phyloP scores from a whole-genome alignment of 2,888 invertebrate species.

The Embidobia sp. region DNA sequence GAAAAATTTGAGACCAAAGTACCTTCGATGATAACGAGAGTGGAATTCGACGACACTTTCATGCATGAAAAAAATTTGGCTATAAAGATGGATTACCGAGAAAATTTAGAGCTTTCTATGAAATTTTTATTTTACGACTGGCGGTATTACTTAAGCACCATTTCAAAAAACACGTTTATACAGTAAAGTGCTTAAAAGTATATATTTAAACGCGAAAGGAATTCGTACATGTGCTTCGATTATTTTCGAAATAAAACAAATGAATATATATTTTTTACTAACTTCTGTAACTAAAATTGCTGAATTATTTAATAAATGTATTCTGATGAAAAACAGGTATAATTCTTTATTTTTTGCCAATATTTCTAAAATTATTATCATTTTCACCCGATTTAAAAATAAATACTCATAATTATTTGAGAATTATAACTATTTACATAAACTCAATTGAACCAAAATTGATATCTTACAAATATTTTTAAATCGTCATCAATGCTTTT shows the following conservation, averaged over 20 bases:
- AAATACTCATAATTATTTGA: no score
- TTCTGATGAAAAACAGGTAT: not conserved
- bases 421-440: no score
- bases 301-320: slow-evolving; percentile 11
- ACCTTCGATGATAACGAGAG: slow-evolving; percentile 65
- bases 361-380: no score
- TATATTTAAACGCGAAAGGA: not conserved
- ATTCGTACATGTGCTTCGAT: slow-evolving; percentile 3
- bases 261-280: slow-evolving; percentile 79
- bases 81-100: slow-evolving; percentile 73
- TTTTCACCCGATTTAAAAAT: no score
- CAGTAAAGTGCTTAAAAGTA: slow-evolving; percentile 21
- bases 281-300: slow-evolving; percentile 66
- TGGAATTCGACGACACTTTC: slow-evolving; percentile 65
- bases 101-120: slow-evolving; percentile 69
- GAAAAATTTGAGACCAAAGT: slow-evolving; percentile 56
- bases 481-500: no score
- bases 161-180: slow-evolving; percentile 42
- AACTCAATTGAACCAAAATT: no score
- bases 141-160: slow-evolving; percentile 72
- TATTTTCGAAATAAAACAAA: slow-evolving; percentile 41
- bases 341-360: no score
- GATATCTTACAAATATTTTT: no score
- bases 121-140: slow-evolving; percentile 71
- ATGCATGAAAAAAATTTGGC: slow-evolving; percentile 63